These are phyloP conservation scores for Timema podura DNA, from an alignment of 2,888 invertebrate genomes.

Conservation along the genomic window DNA sequence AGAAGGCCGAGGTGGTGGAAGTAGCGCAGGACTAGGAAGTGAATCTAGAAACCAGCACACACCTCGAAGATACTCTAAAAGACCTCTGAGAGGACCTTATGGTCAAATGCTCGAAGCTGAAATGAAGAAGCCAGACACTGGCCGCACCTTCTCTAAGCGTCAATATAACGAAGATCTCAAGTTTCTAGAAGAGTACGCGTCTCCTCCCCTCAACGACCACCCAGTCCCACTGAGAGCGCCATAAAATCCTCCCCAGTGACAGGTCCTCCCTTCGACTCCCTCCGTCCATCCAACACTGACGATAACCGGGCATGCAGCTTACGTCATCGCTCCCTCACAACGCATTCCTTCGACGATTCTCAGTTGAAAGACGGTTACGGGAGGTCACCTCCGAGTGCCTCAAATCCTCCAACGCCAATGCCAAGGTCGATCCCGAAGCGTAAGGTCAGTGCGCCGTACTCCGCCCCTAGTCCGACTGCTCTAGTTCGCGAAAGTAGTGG, in stretches of 20 bases:
- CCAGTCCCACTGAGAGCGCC: conserved; percentile 1
- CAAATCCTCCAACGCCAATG: conserved; percentile 14
- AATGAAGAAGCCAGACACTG: conserved; percentile 61
- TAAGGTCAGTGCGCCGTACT: conserved; percentile 56
- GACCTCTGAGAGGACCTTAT: conserved; percentile 70
- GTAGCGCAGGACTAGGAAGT: conserved; percentile 24
- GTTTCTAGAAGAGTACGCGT: conserved; percentile 49
- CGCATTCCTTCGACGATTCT: conserved; percentile 55
- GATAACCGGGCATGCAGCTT: too few species aligned
- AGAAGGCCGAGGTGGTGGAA: conserved; percentile 48
- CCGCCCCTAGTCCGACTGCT: conserved; percentile 36
- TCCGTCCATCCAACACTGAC: conserved; percentile 25
- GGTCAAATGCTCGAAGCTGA: conserved; percentile 78
- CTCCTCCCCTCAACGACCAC: conserved; percentile 35
- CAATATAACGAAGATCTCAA: conserved; percentile 56
- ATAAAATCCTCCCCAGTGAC: conserved; percentile 22
- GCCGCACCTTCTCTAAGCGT: conserved; percentile 45
- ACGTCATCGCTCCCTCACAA: conserved; percentile 44
- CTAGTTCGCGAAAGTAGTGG: conserved; percentile 1
- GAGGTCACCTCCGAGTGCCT: conserved; percentile 13
- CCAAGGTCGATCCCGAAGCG: conserved; percentile 50
- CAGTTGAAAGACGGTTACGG: conserved; percentile 38
- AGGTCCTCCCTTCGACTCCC: conserved; percentile 33
- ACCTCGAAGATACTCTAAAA: conserved; percentile 66
- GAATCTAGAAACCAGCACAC: conserved; percentile 49